Evolutionary conservation across 2,113 vertebrate genomes (phyloP).

Genomic region (Ramphastos sulfuratus): DNA sequence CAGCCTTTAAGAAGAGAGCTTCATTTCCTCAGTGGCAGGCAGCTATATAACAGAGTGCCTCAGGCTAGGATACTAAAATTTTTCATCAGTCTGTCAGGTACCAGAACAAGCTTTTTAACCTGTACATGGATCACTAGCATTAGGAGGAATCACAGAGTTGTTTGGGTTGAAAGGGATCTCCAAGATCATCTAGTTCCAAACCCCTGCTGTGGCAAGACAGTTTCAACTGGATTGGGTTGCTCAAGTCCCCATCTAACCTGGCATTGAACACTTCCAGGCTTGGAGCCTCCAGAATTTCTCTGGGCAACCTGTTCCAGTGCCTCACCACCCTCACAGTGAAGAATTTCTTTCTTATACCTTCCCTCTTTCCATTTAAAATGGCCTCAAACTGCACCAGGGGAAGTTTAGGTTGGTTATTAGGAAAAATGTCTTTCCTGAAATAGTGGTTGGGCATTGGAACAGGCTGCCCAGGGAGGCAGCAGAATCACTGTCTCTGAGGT

Average conservation of each 20-base stretch:
- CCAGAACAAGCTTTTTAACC: background rate
- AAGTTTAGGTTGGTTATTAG: too few species aligned
- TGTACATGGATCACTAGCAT: rapidly evolving
- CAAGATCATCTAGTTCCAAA: rapidly evolving
- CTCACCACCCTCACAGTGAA: background rate
- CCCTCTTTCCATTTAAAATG: too few species aligned
- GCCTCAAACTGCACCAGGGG: too few species aligned
- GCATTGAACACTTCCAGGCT: background rate
- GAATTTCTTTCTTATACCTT: background rate
- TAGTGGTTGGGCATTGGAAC: too few species aligned
- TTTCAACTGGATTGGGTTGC: too few species aligned
- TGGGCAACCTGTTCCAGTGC: background rate
- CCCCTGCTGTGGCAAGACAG: background rate
- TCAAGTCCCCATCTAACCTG: too few species aligned
- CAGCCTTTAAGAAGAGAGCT: background rate
- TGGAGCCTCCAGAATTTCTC: background rate
- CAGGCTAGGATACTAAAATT: background rate
- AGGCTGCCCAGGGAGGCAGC: too few species aligned
- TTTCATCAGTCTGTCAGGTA: background rate
- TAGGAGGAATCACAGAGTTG: background rate
- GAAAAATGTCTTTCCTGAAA: too few species aligned
- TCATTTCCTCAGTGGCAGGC: background rate
- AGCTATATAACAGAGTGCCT: background rate
- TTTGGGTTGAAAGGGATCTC: background rate
- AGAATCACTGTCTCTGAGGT: too few species aligned